Evolutionary conservation across 2,888 invertebrate species (phyloP).

Genomic region (Phalera bucephala): DNA sequence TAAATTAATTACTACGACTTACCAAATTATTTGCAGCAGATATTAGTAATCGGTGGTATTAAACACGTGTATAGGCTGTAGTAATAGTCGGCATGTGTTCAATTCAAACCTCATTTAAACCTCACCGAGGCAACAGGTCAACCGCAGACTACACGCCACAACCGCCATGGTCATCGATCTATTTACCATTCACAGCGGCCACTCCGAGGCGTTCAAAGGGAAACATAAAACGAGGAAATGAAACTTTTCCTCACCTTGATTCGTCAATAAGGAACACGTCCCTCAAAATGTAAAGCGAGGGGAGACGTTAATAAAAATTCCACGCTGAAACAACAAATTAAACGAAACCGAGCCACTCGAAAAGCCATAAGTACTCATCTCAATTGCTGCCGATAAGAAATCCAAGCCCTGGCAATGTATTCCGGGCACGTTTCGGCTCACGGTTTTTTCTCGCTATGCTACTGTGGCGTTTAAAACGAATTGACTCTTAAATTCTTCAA

Average conservation of each 20-base stretch:
- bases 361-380: conserved; percentile 83
- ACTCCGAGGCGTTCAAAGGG: conserved; percentile 29
- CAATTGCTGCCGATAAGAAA: conserved; percentile 83
- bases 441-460: conserved; percentile 78
- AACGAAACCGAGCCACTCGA: conserved; percentile 82
- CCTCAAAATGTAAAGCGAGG: conserved; percentile 74
- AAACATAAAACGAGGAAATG: conserved; percentile 41
- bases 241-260: conserved; percentile 59
- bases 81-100: too few relatives aligned
- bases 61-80: too few relatives aligned
- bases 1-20: too few relatives aligned
- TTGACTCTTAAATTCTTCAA: conserved; percentile 82
- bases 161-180: conserved; percentile 28
- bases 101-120: too few relatives aligned
- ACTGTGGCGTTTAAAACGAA: conserved; percentile 79
- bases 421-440: conserved; percentile 80
- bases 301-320: conserved; percentile 82
- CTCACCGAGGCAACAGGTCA: conserved; percentile 37
- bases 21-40: too few relatives aligned
- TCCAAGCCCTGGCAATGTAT: conserved; percentile 80
- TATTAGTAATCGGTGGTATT: too few relatives aligned
- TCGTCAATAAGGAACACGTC: conserved; percentile 59
- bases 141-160: conserved; percentile 26
- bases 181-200: conserved; percentile 29
- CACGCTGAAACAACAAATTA: conserved; percentile 82